Percentiles rank a stretch among this genome's conserved stretches.
These are phyloP conservation scores for Paedocypris sp. DNA, from an alignment of 2,113 vertebrate genomes.

Conservation along the genomic window DNA sequence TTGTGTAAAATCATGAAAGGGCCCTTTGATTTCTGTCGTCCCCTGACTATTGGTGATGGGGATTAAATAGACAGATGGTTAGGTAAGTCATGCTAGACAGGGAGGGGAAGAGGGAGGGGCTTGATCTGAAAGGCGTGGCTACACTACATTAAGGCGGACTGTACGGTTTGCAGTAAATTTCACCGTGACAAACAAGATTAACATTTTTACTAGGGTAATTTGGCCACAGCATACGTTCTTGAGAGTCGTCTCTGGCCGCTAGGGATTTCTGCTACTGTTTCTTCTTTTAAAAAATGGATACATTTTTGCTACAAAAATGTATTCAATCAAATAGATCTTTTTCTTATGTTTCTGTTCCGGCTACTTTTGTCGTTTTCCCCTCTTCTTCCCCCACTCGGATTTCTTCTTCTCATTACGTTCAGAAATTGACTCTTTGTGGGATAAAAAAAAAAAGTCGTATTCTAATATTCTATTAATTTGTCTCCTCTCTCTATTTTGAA, in stretches of 20 bases:
- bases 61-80: slow-evolving; percentile 50
- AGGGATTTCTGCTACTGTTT: too few relatives aligned
- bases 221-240: not conserved
- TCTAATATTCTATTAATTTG: too few relatives aligned
- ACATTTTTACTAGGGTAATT: not conserved
- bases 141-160: not conserved
- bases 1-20: slow-evolving; percentile 37
- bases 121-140: not conserved
- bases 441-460: too few relatives aligned
- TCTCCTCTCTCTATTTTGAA: too few relatives aligned
- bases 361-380: too few relatives aligned
- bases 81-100: slow-evolving; percentile 27
- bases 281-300: too few relatives aligned
- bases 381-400: too few relatives aligned
- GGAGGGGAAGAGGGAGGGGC: slow-evolving; percentile 22
- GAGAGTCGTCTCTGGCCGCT: not conserved
- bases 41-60: slow-evolving; percentile 35
- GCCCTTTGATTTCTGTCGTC: slow-evolving; percentile 32
- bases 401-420: too few relatives aligned
- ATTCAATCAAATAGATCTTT: too few relatives aligned
- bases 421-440: too few relatives aligned
- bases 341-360: too few relatives aligned
- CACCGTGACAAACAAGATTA: not conserved
- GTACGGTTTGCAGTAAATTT: not conserved
- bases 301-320: too few relatives aligned